These are phyloP conservation scores for Metallyticus violacea DNA, from an alignment of 2,888 invertebrate species.

Conservation along the genomic window DNA sequence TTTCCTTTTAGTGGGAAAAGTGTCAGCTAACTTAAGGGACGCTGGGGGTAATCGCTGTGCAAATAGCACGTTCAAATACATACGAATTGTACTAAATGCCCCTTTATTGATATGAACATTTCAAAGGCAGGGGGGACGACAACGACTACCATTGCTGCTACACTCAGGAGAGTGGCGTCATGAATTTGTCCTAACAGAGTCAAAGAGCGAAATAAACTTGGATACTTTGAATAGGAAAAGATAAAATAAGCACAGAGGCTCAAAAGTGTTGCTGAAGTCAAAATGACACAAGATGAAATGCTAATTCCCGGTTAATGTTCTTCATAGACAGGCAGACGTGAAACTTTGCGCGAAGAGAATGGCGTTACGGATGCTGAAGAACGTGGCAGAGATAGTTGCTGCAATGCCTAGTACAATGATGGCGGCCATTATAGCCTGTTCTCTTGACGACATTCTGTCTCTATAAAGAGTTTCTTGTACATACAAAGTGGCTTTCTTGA, in stretches of 20 bases:
- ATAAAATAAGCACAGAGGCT: neutral
- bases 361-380: neutral
- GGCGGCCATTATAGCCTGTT: neutral
- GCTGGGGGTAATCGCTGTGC: too few relatives aligned
- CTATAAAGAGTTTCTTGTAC: neutral
- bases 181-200: neutral
- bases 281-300: neutral
- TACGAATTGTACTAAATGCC: too few relatives aligned
- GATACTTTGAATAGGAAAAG: neutral
- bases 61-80: too few relatives aligned
- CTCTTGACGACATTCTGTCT: neutral
- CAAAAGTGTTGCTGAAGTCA: neutral
- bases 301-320: neutral
- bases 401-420: neutral
- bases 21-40: too few relatives aligned
- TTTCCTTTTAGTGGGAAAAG: too few relatives aligned
- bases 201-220: neutral
- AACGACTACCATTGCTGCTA: too few relatives aligned
- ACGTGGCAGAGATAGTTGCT: neutral
- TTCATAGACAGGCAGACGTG: neutral
- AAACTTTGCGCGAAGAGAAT: neutral
- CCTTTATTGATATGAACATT: too few relatives aligned
- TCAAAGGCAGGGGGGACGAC: too few relatives aligned
- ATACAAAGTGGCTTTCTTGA: neutral
- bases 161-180: too few relatives aligned